Conservation (phyloP, 1,140 invertebrate genomes). For the Lordiphosa clarofinis region DNA sequence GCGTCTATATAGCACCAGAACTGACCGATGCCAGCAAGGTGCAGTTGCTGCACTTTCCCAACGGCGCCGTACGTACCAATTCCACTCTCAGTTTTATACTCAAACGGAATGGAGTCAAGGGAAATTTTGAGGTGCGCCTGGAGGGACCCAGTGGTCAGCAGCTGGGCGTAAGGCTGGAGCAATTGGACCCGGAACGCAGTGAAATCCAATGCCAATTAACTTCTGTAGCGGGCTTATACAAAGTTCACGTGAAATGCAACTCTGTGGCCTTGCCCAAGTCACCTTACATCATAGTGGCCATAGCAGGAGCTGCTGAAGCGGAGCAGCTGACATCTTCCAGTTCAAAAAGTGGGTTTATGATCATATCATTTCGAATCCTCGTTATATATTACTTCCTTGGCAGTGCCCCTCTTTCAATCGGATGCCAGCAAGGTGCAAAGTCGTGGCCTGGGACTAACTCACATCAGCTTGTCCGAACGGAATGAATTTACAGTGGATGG, state of each 20-base stretch:
- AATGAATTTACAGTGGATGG: constrained; percentile 92
- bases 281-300: constrained; percentile 89
- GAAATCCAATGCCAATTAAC: constrained; percentile 91
- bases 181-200: constrained; percentile 89
- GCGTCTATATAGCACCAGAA: constrained; percentile 69
- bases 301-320: constrained; percentile 10
- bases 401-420: constrained; percentile 86
- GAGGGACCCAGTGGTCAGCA: constrained; percentile 64
- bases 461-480: constrained; percentile 89
- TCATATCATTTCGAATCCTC: background rate
- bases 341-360: no score
- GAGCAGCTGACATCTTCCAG: constrained; percentile 15
- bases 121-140: constrained; percentile 72
- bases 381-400: background rate
- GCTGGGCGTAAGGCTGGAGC: constrained; percentile 69
- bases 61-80: constrained; percentile 60
- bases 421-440: constrained; percentile 89
- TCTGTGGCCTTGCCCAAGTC: constrained; percentile 92
- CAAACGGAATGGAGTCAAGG: constrained; percentile 71
- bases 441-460: constrained; percentile 92
- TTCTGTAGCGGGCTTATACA: constrained; percentile 92
- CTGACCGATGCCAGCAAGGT: constrained; percentile 68
- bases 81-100: constrained; percentile 57
- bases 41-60: constrained; percentile 71
- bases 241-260: constrained; percentile 92